Evolutionary conservation across 2,797 vertebrate genomes (phyloP), one percentile per base, ranked within the genome.

Genomic region (Sebastes steindachneri): DNA sequence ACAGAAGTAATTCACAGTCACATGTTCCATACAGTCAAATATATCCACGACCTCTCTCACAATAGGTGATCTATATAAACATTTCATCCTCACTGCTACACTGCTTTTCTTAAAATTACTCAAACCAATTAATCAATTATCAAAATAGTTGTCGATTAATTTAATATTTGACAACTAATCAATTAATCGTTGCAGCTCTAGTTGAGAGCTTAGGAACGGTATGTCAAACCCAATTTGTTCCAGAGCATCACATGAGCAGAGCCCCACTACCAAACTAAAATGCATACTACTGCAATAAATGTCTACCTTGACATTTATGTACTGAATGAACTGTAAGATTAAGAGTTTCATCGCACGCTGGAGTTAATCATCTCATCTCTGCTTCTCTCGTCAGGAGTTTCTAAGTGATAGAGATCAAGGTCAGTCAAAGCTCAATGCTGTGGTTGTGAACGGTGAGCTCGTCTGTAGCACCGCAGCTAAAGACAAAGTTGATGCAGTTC

Each of bases 331-430:
- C 28, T 31, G 54, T 41, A 41, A 41, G 37, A 41, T 41, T 41
- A 41, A 41, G 37, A 41, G 37, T 65, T 75, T 75, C 3, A 51
- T 3, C 0, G 15, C 3, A 37, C 51, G 25, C 11, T 65, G 9
- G 17, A 60, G 17, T 31, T 7, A 19, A 19, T 70, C 8, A 17
- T 37, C 7, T 77, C 23, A 0, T 75, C 9, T 77, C 9, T 54
- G 51, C 25, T 67, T 72, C 25, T 78, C 33, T 72, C 67, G 45
- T 17, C 84, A 99, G 98, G 97, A 98, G 86, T 98, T 97, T 89
- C 93, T 98, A n/a, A 94, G 87, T 1, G 97, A 97, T 89, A 96
- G 95, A 86, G 97, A 98, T 73, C 96, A 84, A 29, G 97, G 98
- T 0, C 97, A 98, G 73, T 96, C 96, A 3, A 98, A 97, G 77